Conservation (phyloP, 2,888 invertebrate genomes). For the Apodemia mormo region DNA sequence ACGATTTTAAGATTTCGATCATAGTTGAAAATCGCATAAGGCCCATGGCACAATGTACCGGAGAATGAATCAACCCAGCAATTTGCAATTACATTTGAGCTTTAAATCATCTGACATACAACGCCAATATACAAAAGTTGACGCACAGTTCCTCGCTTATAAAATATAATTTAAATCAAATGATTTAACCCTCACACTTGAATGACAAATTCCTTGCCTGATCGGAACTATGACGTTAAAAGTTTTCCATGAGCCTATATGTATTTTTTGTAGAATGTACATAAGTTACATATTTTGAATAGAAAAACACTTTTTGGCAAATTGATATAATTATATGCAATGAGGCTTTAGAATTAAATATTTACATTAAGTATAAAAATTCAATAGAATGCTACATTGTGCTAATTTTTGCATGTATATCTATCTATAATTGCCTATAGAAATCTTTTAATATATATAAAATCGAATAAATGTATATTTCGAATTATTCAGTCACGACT, state of each 20-base stretch:
- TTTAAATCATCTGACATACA: neutral
- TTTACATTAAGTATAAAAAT: constrained; percentile 11
- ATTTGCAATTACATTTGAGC: neutral
- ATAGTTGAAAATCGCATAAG: neutral
- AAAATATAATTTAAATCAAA: neutral
- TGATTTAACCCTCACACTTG: neutral
- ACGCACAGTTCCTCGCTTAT: no score
- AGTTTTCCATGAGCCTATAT: no score
- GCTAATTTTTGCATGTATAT: constrained; percentile 19
- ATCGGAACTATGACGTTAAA: no score
- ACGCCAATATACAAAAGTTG: no score
- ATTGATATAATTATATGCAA: neutral
- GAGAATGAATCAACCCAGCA: neutral
- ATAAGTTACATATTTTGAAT: neutral
- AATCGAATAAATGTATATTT: constrained; percentile 17
- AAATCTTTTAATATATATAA: constrained; percentile 21
- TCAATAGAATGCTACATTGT: constrained; percentile 10
- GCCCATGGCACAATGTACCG: neutral
- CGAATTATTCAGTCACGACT: constrained; percentile 9
- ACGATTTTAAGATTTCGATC: neutral
- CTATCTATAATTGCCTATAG: constrained; percentile 16
- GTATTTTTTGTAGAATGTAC: neutral
- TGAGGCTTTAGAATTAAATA: constrained; percentile 2
- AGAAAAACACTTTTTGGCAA: neutral
- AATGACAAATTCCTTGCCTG: no score